Conservation (phyloP, 2,113 vertebrate genomes). For the Serinus canaria region DNA sequence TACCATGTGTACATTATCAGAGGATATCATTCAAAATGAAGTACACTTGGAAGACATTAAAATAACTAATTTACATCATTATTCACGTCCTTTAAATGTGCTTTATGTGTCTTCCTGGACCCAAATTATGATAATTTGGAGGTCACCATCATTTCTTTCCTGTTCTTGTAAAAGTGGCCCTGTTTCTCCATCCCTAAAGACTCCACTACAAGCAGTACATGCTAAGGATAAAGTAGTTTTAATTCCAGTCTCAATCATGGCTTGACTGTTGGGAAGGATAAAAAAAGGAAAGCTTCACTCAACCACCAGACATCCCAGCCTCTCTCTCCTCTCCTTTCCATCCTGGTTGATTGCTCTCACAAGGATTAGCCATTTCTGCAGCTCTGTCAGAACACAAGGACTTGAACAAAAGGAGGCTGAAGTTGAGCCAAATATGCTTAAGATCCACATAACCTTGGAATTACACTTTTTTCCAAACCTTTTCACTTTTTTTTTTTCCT, state of each 20-base stretch:
- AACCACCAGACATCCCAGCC: neutral
- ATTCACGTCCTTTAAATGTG: slow-evolving; percentile 73
- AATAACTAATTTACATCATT: slow-evolving; percentile 80
- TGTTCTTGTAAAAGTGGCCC: neutral
- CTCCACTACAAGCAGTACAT: neutral
- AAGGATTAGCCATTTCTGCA: neutral
- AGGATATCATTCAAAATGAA: slow-evolving; percentile 77
- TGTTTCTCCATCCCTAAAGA: slow-evolving; percentile 21
- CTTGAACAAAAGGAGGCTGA: neutral
- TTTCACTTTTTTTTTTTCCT: neutral
- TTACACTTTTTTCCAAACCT: neutral
- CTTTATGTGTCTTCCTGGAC: slow-evolving; percentile 67
- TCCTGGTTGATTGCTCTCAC: neutral
- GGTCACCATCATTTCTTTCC: slow-evolving; percentile 56
- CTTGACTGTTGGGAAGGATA: neutral
- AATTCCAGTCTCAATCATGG: neutral
- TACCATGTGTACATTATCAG: slow-evolving; percentile 77
- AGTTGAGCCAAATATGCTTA: neutral
- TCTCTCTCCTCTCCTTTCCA: neutral
- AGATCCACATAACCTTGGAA: neutral
- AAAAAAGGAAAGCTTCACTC: slow-evolving; percentile 26
- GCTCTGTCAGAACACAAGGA: neutral
- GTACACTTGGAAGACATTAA: slow-evolving; percentile 83
- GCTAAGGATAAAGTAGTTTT: neutral
- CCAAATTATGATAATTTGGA: slow-evolving; percentile 68